phyloP scores from a whole-genome alignment of 1,140 invertebrate genomes.

The Brevipalpus yothersi region DNA sequence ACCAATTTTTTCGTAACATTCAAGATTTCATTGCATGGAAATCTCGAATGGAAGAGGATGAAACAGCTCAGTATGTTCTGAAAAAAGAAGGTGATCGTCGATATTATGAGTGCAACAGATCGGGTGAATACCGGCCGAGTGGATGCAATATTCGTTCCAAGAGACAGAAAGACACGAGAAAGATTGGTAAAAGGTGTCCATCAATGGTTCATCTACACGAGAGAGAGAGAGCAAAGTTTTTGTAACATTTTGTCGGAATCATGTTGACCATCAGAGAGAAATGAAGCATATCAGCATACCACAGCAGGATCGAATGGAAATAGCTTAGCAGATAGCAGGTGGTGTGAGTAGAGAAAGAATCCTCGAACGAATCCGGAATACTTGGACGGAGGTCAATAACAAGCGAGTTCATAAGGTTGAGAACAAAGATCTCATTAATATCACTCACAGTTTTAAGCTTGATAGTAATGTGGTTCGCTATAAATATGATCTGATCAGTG shows the following conservation, averaged over 20 bases:
- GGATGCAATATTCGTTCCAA: not conserved
- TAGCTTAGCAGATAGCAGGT: not conserved
- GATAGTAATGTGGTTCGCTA: not conserved
- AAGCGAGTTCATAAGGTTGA: not conserved
- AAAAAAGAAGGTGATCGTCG: not conserved
- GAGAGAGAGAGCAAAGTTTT: not conserved
- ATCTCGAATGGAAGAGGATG: not conserved
- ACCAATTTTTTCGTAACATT: too few relatives aligned
- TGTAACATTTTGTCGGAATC: not conserved
- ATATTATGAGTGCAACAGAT: not conserved
- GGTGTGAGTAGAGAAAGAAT: not conserved
- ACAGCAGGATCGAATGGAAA: not conserved
- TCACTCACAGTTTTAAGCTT: not conserved
- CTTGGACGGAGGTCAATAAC: not conserved
- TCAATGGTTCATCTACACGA: not conserved
- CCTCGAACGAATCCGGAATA: not conserved
- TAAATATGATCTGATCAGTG: not conserved
- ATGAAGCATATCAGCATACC: not conserved
- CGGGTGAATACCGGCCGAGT: not conserved
- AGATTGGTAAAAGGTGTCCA: not conserved
- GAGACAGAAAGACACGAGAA: not conserved
- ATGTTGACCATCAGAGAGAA: not conserved
- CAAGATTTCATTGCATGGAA: not conserved
- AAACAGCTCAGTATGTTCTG: not conserved
- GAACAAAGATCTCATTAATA: not conserved